Percentiles rank a stretch among this genome's conserved stretches.
phyloP scores from a whole-genome alignment of 2,113 vertebrate species.

The Hydrolagus affinis region DNA sequence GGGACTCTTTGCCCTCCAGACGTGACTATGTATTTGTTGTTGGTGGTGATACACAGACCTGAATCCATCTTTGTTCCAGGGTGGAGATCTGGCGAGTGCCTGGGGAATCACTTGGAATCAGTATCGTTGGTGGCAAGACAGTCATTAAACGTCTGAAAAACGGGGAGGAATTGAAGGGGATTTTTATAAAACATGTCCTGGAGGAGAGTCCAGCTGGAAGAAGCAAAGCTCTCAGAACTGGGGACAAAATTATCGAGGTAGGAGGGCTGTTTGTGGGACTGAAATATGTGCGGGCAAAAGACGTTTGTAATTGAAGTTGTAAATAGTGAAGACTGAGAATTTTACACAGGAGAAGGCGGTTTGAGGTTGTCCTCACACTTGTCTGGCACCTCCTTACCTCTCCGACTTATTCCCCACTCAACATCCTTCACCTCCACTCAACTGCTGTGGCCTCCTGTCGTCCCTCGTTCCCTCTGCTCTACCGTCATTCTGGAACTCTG shows the following conservation, averaged over 20 bases:
- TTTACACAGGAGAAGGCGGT: background rate
- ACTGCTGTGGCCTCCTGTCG: too few relatives aligned
- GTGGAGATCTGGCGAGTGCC: constrained; percentile 81
- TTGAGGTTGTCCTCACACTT: too few relatives aligned
- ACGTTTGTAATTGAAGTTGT: background rate
- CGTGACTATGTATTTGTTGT: too few relatives aligned
- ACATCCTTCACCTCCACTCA: too few relatives aligned
- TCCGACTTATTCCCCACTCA: too few relatives aligned
- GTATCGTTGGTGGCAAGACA: constrained; percentile 87
- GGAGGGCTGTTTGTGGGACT: constrained; percentile 34
- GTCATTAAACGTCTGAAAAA: constrained; percentile 91
- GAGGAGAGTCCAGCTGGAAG: constrained; percentile 77
- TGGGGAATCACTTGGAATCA: constrained; percentile 80
- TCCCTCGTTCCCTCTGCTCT: too few relatives aligned
- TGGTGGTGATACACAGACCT: background rate
- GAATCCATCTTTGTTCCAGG: constrained; percentile 45
- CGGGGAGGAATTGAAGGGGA: constrained; percentile 92
- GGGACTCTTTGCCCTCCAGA: too few relatives aligned
- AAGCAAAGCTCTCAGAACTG: constrained; percentile 75
- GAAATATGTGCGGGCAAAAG: background rate
- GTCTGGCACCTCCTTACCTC: too few relatives aligned
- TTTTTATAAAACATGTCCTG: constrained; percentile 95
- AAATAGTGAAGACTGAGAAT: background rate
- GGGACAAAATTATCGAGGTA: constrained; percentile 97
- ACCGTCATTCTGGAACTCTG: too few relatives aligned